Base-by-base conservation (phyloP, 1,140 invertebrate species). In the Anastatus disparis region DNA sequence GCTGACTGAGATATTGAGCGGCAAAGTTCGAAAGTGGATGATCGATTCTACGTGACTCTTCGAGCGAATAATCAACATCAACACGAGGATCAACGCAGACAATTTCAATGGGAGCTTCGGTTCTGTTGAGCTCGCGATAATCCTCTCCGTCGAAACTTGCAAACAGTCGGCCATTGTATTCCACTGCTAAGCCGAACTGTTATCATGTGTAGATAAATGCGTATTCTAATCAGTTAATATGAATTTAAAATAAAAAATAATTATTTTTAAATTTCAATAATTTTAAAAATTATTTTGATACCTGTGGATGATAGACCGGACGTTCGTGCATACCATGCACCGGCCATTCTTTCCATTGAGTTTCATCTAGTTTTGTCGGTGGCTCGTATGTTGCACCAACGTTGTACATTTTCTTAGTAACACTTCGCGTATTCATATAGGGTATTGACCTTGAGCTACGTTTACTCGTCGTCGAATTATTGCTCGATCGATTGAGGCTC, bases 301-400 rank as follows among this genome's bases (percentile, higher is more conserved):
- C 79, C 70, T 79, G 78, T 0, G 79, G 77, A 75, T 86, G 84
- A 42, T 77, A 86, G 15, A 82, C 73, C 7, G 84, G 82, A 40
- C 82, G 76, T 56, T 85, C 84, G 40, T 85, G 81, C 81, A 84
- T 84, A 22, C 82, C 84, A 65, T 84, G 81, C 3, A 69, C 77
- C 0, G 82, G 83, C 83, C 84, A 85, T 22, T 78, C 71, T 29
- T 78, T 80, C 74, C 78, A 79, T 38, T 84, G 73, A 15, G 26
- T 70, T 20, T 74, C 71, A 35, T 82, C 79, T 7, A 40, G 52
- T 50, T 71, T 44, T 0, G 77, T 78, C 0, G 82, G 82, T 8
- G 81, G 74, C n/a, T 84, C 77, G 71, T 81, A 79, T 50, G 76
- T 81, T 8, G 83, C 81, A 7, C 81, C 82, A 13, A 84, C 76